These are phyloP conservation scores for Dolichotis patagonum DNA, from an alignment of 2,113 vertebrate species.

Conservation along the genomic window DNA sequence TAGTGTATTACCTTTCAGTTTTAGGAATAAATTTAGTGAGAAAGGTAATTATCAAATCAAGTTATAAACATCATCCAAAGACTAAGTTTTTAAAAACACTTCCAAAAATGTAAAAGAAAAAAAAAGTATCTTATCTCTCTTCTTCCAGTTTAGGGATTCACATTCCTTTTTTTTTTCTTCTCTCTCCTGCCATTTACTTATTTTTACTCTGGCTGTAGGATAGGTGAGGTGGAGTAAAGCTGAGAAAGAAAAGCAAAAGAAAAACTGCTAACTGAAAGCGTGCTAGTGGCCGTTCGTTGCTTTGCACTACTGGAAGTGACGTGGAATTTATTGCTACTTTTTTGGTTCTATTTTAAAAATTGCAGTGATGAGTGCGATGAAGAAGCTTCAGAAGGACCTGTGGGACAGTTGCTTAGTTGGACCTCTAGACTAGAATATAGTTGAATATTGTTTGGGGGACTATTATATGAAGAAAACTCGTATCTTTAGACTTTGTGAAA, in stretches of 20 bases:
- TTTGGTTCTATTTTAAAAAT: conserved; percentile 52
- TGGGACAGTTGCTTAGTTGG: conserved; percentile 34
- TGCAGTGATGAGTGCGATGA: conserved; percentile 31
- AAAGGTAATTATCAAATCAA: conserved; percentile 62
- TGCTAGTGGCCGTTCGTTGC: conserved; percentile 1
- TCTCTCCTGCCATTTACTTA: not conserved
- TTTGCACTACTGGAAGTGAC: conserved; percentile 20
- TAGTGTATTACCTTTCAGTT: conserved; percentile 16
- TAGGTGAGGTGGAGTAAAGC: not conserved
- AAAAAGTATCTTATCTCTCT: conserved; percentile 22
- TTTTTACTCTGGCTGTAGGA: conserved; percentile 33
- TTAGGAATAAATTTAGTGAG: conserved; percentile 55
- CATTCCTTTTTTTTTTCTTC: not conserved
- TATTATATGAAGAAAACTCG: not conserved
- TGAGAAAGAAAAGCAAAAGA: not conserved
- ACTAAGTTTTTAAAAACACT: conserved; percentile 58
- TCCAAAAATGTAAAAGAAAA: conserved; percentile 4
- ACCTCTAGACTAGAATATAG: conserved; percentile 29
- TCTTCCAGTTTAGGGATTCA: not conserved
- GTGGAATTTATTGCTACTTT: not conserved
- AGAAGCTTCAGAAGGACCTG: conserved; percentile 25
- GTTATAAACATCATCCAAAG: conserved; percentile 62
- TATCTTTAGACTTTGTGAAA: conserved; percentile 65
- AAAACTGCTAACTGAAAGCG: conserved; percentile 31
- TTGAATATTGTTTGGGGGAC: conserved; percentile 33